phyloP scores from a whole-genome alignment of 2,888 invertebrate species.

The Trileptium ribeirensis region DNA sequence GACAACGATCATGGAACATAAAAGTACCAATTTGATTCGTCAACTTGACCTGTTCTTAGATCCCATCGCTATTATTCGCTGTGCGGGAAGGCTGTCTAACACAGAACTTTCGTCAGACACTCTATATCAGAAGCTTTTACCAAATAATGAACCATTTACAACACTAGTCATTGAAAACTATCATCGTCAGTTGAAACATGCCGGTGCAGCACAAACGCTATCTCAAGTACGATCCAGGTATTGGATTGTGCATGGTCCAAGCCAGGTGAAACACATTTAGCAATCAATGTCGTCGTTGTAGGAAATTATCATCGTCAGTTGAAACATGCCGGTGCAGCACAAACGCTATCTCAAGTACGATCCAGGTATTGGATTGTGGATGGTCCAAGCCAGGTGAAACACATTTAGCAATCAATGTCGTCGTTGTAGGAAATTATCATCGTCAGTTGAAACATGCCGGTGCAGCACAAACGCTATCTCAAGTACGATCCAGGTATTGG shows the following conservation, averaged over 20 bases:
- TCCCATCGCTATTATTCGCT: neutral
- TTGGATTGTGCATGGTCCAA: conserved; percentile 1
- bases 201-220: too few species aligned
- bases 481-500: conserved; percentile 6
- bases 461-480: too few species aligned
- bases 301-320: neutral
- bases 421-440: neutral
- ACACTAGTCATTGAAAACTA: neutral
- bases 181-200: neutral
- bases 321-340: too few species aligned
- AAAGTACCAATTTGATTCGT: too few species aligned
- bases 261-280: neutral
- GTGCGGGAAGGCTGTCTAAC: neutral
- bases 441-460: neutral
- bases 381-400: neutral
- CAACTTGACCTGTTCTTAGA: neutral
- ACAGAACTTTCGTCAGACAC: neutral
- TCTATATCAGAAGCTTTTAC: neutral
- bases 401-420: neutral
- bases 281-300: neutral
- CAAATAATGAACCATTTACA: conserved; percentile 6
- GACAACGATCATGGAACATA: too few species aligned
- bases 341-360: neutral
- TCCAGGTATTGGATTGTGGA: conserved; percentile 3
- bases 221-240: neutral